These are phyloP conservation scores for Spinus pinus DNA, from an alignment of 2,797 vertebrate genomes.

Conservation along the genomic window DNA sequence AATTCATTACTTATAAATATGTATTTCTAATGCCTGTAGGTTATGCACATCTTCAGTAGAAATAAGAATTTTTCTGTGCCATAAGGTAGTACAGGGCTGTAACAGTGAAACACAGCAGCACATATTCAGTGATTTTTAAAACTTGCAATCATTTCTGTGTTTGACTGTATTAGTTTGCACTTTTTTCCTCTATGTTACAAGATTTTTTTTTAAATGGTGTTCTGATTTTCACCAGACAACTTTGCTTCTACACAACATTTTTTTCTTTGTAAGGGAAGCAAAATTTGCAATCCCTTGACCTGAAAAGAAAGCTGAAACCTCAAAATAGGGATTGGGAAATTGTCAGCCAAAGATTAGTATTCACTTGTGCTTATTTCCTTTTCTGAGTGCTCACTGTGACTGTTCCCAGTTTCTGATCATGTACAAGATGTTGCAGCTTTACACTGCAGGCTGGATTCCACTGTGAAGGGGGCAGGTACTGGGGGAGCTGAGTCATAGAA, in stretches of 20 bases:
- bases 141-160: neutral
- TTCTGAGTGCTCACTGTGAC: neutral
- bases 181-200: neutral
- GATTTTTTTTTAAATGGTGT: neutral
- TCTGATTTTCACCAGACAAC: neutral
- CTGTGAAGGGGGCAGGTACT: neutral
- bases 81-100: neutral
- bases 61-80: neutral
- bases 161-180: neutral
- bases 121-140: neutral
- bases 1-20: constrained; percentile 30
- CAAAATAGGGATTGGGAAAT: neutral
- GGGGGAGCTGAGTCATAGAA: neutral
- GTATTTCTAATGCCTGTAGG: neutral
- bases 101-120: neutral
- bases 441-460: neutral
- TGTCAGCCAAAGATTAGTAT: neutral
- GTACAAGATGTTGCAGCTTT: neutral
- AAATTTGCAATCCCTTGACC: neutral
- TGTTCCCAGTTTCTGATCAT: neutral
- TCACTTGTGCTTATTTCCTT: neutral
- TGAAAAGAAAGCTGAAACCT: neutral
- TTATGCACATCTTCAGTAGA: neutral
- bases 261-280: neutral
- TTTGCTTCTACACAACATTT: neutral